Conservation (phyloP, 2,797 vertebrate genomes). For the Glyptemys insculpta region DNA sequence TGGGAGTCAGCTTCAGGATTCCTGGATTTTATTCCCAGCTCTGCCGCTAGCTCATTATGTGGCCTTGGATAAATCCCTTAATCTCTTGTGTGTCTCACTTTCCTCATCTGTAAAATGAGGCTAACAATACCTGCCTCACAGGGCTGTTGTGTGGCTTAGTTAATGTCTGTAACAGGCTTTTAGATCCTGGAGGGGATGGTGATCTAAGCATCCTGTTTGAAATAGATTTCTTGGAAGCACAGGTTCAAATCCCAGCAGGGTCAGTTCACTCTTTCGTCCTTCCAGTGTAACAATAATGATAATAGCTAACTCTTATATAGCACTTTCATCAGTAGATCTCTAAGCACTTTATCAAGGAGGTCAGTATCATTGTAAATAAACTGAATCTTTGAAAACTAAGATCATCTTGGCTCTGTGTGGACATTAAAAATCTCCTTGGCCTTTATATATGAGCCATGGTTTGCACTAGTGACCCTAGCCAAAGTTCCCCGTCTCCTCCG, state of each 20-base stretch:
- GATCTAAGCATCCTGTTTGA: neutral
- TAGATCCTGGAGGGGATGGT: neutral
- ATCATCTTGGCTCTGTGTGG: neutral
- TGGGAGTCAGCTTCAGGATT: neutral
- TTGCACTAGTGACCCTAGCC: neutral
- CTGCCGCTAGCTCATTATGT: neutral
- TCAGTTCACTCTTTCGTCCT: neutral
- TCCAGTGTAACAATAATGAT: neutral
- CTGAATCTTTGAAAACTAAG: neutral
- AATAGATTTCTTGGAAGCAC: neutral
- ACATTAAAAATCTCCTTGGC: neutral
- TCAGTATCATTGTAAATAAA: neutral
- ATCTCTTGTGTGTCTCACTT: neutral
- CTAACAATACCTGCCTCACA: neutral
- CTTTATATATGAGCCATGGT: neutral
- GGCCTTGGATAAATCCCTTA: constrained; percentile 23
- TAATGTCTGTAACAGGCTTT: neutral
- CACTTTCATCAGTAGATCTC: neutral
- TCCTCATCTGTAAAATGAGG: neutral
- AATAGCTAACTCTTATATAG: neutral
- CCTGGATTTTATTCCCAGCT: constrained; percentile 26
- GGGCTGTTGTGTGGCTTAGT: neutral
- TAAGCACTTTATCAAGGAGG: neutral
- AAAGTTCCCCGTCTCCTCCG: neutral
- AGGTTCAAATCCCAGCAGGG: neutral